Conservation (phyloP, 2,797 vertebrate genomes). For the Phoxinus dragarum region DNA sequence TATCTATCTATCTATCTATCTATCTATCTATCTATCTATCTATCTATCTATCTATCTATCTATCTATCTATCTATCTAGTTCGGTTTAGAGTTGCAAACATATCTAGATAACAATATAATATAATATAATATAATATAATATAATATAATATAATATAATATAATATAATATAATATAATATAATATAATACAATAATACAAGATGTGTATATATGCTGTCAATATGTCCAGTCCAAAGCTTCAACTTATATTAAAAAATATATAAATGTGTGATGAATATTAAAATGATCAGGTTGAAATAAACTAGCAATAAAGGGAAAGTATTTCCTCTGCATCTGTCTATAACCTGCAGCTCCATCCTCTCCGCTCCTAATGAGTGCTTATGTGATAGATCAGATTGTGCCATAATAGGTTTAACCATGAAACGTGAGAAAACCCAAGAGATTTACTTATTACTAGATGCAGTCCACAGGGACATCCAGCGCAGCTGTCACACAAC, state of each 20-base stretch:
- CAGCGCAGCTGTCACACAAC: slow-evolving; percentile 17
- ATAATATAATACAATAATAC: neutral
- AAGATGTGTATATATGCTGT: neutral
- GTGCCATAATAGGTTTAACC: slow-evolving; percentile 59
- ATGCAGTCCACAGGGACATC: slow-evolving; percentile 38
- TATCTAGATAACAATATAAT: too few relatives aligned
- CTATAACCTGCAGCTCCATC: slow-evolving; percentile 39
- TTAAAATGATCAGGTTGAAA: neutral
- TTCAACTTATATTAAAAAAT: neutral
- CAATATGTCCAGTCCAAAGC: neutral
- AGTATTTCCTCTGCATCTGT: neutral
- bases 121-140: too few relatives aligned
- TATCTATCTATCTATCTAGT: too few relatives aligned
- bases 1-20: too few relatives aligned
- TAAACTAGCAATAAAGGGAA: neutral
- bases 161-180: neutral
- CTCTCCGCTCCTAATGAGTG: slow-evolving; percentile 47
- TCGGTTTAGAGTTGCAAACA: too few relatives aligned
- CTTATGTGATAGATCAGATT: slow-evolving; percentile 48
- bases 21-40: too few relatives aligned
- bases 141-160: neutral
- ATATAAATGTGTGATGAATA: neutral
- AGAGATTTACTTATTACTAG: slow-evolving; percentile 53
- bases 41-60: too few relatives aligned
- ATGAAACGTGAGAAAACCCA: slow-evolving; percentile 55